phyloP scores from a whole-genome alignment of 2,113 vertebrate species.

The Antidorcas marsupialis region DNA sequence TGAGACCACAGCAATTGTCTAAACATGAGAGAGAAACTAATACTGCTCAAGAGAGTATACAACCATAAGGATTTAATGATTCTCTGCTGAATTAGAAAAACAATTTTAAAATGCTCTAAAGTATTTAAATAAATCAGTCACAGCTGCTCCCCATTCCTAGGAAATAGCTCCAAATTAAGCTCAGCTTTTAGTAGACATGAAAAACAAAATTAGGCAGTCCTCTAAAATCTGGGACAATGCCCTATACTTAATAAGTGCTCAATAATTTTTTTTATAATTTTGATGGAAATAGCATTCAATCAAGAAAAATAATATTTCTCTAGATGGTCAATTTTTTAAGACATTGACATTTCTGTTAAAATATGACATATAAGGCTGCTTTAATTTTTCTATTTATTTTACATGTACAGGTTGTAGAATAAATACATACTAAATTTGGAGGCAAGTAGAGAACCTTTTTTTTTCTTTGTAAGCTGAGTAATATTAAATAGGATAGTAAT shows the following conservation, averaged over 20 bases:
- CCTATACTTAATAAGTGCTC: neutral
- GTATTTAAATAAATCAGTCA: constrained; percentile 52
- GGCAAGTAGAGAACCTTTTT: neutral
- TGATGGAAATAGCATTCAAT: constrained; percentile 20
- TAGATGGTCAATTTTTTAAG: neutral
- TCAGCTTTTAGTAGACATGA: constrained; percentile 17
- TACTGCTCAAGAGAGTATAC: neutral
- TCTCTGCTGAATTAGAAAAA: constrained; percentile 47
- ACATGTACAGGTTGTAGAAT: neutral
- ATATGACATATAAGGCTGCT: neutral
- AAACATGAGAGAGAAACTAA: neutral
- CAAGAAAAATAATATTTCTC: neutral
- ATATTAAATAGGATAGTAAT: neutral
- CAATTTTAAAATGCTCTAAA: constrained; percentile 43
- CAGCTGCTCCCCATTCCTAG: constrained; percentile 35
- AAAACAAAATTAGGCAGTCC: constrained; percentile 19
- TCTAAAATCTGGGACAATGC: neutral
- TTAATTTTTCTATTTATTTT: neutral
- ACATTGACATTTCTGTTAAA: neutral
- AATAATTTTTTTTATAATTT: neutral
- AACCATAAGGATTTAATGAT: constrained; percentile 46
- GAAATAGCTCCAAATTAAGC: constrained; percentile 45
- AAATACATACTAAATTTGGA: constrained; percentile 9
- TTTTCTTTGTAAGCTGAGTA: neutral
- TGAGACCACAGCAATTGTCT: neutral